Evolutionary conservation across 2,888 invertebrate genomes (phyloP).

Genomic region (Tiliacea aurago): DNA sequence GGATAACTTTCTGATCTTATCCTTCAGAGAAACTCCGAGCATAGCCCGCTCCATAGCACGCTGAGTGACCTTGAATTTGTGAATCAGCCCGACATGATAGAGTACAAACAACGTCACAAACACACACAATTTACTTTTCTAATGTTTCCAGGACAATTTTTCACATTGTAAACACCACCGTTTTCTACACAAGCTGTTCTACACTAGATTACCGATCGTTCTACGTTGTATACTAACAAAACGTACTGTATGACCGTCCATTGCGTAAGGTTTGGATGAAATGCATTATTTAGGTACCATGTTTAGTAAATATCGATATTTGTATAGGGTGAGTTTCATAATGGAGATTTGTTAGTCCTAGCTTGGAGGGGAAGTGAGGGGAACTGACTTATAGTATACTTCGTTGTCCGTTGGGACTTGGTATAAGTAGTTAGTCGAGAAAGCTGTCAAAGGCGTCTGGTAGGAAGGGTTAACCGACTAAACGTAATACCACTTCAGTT

Average conservation of each 20-base stretch:
- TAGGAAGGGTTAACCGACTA: no score
- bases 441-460: no score
- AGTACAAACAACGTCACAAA: neutral
- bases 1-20: no score
- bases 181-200: neutral
- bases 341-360: neutral
- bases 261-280: conserved; percentile 53
- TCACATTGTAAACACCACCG: conserved; percentile 28
- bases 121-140: neutral
- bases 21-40: no score
- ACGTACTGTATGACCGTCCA: conserved; percentile 31
- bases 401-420: no score
- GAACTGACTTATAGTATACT: no score
- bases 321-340: conserved; percentile 30
- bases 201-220: conserved; percentile 34
- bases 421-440: no score
- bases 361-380: neutral
- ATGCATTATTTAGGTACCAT: conserved; percentile 52
- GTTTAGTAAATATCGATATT: conserved; percentile 63
- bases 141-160: neutral
- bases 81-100: no score
- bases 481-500: no score
- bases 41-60: no score
- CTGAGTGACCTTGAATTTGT: no score
- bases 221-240: conserved; percentile 60